Evolutionary conservation across 2,888 invertebrate species (phyloP).

Genomic region (Philonicus albiceps): DNA sequence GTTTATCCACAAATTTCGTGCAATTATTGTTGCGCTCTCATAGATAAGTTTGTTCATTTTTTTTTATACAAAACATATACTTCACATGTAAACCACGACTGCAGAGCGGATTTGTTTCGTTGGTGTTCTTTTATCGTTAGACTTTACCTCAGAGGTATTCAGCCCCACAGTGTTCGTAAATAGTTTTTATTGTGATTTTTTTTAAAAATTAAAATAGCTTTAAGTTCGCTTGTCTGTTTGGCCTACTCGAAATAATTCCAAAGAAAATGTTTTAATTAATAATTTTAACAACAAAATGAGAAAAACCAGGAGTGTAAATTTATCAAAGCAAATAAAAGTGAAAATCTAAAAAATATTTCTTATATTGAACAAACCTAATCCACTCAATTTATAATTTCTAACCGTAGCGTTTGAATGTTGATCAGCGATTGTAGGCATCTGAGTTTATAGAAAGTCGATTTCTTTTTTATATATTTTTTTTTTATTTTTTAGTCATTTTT

Average conservation of each 20-base stretch:
- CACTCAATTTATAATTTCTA: not conserved
- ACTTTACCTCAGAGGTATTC: not conserved
- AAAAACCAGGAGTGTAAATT: conserved; percentile 27
- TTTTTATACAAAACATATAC: not conserved
- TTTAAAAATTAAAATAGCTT: not conserved
- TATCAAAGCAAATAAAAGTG: conserved; percentile 25
- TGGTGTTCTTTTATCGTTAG: not conserved
- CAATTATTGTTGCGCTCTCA: not conserved
- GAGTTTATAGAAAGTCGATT: not conserved
- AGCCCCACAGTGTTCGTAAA: not conserved
- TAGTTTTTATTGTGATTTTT: conserved; percentile 10
- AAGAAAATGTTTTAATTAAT: conserved; percentile 6
- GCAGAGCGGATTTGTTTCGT: not conserved
- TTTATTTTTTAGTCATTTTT: conserved; percentile 38
- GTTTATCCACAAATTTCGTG: not conserved
- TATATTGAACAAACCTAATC: not conserved
- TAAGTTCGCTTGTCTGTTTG: conserved; percentile 2
- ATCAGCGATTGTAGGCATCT: no score
- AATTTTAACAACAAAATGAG: conserved; percentile 10
- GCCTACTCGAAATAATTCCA: conserved; percentile 3
- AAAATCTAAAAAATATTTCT: not conserved
- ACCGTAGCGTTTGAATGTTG: no score
- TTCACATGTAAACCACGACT: not conserved
- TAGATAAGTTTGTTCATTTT: not conserved
- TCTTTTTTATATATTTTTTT: not conserved